Conservation (phyloP, 2,797 vertebrate genomes). For the Sphenopsis melanotis region DNA sequence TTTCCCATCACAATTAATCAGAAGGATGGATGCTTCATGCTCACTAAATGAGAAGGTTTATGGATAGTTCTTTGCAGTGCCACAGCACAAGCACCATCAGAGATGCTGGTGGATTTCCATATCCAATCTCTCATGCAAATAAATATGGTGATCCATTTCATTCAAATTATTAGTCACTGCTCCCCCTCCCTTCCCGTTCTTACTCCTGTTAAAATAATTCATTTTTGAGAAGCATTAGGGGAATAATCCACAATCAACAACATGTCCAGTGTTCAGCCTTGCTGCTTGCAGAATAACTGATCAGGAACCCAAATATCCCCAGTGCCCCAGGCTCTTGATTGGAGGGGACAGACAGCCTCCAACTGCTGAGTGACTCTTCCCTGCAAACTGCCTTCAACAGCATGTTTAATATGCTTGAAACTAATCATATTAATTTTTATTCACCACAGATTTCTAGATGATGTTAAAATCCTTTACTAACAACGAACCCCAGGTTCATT, state of each 20-base stretch:
- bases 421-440: not conserved
- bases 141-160: conserved; percentile 11
- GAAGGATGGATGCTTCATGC: not conserved
- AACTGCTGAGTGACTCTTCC: not conserved
- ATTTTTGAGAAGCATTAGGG: not conserved
- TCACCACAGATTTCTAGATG: not conserved
- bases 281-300: not conserved
- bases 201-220: not conserved
- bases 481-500: not conserved
- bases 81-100: not conserved
- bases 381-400: not conserved
- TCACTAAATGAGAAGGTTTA: not conserved
- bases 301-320: not conserved
- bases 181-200: not conserved
- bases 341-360: not conserved
- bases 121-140: conserved; percentile 12
- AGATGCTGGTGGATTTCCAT: not conserved
- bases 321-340: not conserved
- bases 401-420: not conserved
- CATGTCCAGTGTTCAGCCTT: not conserved
- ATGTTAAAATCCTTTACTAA: not conserved
- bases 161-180: not conserved
- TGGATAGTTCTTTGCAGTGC: not conserved
- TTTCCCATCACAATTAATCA: not conserved
- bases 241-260: not conserved